Conservation (phyloP, 2,797 vertebrate genomes). For the Gastrophryne carolinensis region DNA sequence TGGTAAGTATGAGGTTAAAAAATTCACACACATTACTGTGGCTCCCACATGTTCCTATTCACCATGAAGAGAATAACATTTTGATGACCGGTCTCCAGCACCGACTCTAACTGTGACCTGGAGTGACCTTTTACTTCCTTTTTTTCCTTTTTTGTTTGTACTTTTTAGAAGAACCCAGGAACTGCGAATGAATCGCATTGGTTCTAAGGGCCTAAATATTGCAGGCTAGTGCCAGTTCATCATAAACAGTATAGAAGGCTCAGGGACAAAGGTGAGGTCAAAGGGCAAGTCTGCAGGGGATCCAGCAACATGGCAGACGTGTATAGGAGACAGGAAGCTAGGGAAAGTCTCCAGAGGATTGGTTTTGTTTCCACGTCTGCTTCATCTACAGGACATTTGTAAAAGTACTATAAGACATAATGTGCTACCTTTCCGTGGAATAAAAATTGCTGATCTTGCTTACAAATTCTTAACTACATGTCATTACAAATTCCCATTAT, state of each 20-base stretch:
- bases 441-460: neutral
- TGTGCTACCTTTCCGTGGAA: neutral
- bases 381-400: slow-evolving; percentile 24
- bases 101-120: neutral
- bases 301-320: slow-evolving; percentile 47
- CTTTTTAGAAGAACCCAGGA: neutral
- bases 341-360: slow-evolving; percentile 31
- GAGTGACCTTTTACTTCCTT: neutral
- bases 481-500: slow-evolving; percentile 13
- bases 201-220: slow-evolving; percentile 10
- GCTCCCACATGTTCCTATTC: neutral
- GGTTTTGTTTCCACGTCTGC: slow-evolving; percentile 36
- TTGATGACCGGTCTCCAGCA: neutral
- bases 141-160: neutral
- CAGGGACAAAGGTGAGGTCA: slow-evolving; percentile 50
- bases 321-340: slow-evolving; percentile 48
- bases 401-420: slow-evolving; percentile 4
- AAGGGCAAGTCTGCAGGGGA: slow-evolving; percentile 48
- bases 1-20: neutral
- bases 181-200: neutral
- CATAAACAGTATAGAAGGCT: slow-evolving; percentile 26
- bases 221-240: slow-evolving; percentile 1
- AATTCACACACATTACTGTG: neutral
- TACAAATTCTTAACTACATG: neutral
- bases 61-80: neutral